These are phyloP conservation scores for Caranx ignobilis DNA, from an alignment of 2,113 vertebrate species.

Conservation along the genomic window DNA sequence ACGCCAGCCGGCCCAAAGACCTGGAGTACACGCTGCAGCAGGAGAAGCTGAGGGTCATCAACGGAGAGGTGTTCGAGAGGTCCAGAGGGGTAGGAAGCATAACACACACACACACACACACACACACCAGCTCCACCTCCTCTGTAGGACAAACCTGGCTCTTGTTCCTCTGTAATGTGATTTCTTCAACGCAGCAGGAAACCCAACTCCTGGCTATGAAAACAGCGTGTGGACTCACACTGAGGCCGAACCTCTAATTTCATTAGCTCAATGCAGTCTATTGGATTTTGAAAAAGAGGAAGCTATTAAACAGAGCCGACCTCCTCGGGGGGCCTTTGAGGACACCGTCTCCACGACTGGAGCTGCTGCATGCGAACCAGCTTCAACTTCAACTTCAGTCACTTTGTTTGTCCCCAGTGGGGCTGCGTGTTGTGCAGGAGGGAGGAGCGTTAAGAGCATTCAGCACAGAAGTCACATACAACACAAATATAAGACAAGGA, in stretches of 20 bases:
- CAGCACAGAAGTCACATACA: no score
- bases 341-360: background rate
- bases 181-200: constrained; percentile 50
- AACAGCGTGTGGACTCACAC: constrained; percentile 29
- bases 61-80: constrained; percentile 89
- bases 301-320: constrained; percentile 6
- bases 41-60: constrained; percentile 88
- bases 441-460: no score
- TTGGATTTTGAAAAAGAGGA: constrained; percentile 36
- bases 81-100: constrained; percentile 91
- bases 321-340: background rate
- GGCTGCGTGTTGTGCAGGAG: no score
- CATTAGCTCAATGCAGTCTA: constrained; percentile 31
- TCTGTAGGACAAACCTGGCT: constrained; percentile 38
- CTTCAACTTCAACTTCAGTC: no score
- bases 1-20: constrained; percentile 85
- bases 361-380: no score
- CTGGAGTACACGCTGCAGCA: constrained; percentile 83
- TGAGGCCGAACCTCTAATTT: constrained; percentile 32
- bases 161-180: constrained; percentile 51
- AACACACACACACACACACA: background rate
- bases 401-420: no score
- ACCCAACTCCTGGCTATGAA: constrained; percentile 49
- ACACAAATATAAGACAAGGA: no score
- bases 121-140: constrained; percentile 1